A percentile compares a stretch with the other conserved stretches of the same genome.
Conservation (phyloP, 2,113 vertebrate genomes). For the Pomatorhinus ruficollis region DNA sequence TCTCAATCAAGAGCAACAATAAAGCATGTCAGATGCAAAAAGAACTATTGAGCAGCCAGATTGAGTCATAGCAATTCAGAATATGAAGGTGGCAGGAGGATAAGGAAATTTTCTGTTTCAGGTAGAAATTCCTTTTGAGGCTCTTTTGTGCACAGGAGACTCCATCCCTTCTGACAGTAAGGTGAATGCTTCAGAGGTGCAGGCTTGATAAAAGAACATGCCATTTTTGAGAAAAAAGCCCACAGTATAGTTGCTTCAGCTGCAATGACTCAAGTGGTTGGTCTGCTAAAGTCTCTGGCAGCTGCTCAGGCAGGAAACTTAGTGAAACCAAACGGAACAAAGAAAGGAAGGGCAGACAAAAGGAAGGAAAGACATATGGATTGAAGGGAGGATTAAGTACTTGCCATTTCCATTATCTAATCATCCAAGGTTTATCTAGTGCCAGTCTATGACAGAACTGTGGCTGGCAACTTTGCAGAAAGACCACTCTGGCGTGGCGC, state of each 20-base stretch:
- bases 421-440: neutral
- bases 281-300: neutral
- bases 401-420: neutral
- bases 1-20: conserved; percentile 6
- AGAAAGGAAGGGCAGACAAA: neutral
- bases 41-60: neutral
- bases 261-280: neutral
- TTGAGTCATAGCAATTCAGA: neutral
- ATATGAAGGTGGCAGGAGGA: neutral
- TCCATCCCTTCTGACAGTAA: neutral
- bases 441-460: neutral
- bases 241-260: neutral
- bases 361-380: neutral
- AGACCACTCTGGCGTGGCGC: neutral
- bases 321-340: neutral
- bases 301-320: neutral
- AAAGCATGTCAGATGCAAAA: conserved; percentile 15
- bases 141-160: neutral
- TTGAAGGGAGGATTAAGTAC: neutral
- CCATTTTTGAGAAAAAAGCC: neutral
- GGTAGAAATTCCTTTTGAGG: neutral
- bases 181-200: neutral
- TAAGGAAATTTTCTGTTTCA: neutral
- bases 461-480: neutral
- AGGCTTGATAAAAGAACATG: neutral